Base-by-base conservation (phyloP, 2,888 invertebrate species). In the Drosophila melanosoma region DNA sequence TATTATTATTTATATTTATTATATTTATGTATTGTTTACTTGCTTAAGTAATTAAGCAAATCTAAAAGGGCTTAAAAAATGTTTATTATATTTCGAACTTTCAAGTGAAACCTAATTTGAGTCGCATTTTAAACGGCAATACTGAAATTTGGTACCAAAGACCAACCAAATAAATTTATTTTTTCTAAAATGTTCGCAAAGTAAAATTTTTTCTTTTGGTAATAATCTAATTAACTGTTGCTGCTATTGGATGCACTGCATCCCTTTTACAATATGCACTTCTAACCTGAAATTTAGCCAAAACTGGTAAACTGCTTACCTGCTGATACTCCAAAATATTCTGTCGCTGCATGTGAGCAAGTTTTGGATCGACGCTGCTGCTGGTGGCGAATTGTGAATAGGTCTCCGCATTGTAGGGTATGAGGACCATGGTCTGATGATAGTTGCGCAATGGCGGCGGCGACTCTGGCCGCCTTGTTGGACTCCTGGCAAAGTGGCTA, bases 371-470 rank as follows among this genome's bases (percentile, higher is more conserved):
- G 26, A 91, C 91, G 62, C 90, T 92, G 76, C 90, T 91, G 72
- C 91, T 90, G 52, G 92, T 85, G 48, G 92, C 91, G 62, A 92
- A 93, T 69, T 93, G 93, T n/a, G 93, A 92, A 75, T 93, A 93
- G 40, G 93, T 91, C 74, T 93, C 93, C 35, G 93, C 92, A 87
- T 94, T 95, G 89, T 96, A 96, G 0, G 96, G 96, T 82, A 96
- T 95, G 76, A 96, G 94, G 51, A 95, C 94, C 92, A 96, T 94
- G 1, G 96, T 95, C 91, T 96, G 95, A 76, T 96, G 96, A 89
- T 95, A 95, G 78, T 94, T 95, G 40, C 95, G 94, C 69, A 96
- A 94, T 0, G 96, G 96, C 0, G 96, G 96, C 8, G 96, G 96
- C 0, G 96, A 96, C 91, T 96, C 95, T 0, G 96, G 95, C 26